These are phyloP conservation scores for Physella acuta DNA, from an alignment of 1,140 invertebrate genomes.

Conservation along the genomic window DNA sequence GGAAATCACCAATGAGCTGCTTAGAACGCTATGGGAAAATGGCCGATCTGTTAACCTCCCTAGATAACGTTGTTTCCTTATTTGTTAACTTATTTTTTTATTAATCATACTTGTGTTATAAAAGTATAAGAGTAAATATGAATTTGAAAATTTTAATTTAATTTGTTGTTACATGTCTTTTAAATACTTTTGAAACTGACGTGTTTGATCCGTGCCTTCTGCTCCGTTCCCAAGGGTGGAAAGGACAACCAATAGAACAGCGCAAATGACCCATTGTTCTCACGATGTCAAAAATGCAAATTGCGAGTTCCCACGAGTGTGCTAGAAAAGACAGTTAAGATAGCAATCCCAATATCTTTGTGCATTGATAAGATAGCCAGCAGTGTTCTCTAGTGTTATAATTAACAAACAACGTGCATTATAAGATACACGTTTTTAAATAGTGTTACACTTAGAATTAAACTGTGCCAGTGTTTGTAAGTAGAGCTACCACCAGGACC, in stretches of 20 bases:
- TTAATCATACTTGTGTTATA: background rate
- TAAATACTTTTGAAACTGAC: too few relatives aligned
- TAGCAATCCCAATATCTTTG: background rate
- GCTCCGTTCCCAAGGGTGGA: background rate
- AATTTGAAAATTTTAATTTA: background rate
- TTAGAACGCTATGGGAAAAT: conserved; percentile 36
- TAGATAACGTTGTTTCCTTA: background rate
- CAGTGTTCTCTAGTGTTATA: too few relatives aligned
- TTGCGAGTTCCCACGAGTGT: conserved; percentile 55
- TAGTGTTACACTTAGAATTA: too few relatives aligned
- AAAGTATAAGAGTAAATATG: background rate
- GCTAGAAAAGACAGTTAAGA: background rate
- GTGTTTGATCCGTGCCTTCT: too few relatives aligned
- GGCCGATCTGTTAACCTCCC: conserved; percentile 34
- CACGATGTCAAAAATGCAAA: conserved; percentile 54
- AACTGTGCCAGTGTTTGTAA: too few relatives aligned
- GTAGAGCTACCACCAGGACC: too few relatives aligned
- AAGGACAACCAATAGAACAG: conserved; percentile 35
- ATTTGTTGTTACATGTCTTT: too few relatives aligned
- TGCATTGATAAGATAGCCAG: conserved; percentile 18
- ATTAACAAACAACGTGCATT: too few relatives aligned
- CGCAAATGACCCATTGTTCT: conserved; percentile 50
- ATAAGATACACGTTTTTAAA: too few relatives aligned
- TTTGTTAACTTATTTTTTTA: background rate
- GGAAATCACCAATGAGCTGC: conserved; percentile 50